Base-by-base conservation (phyloP, 1,140 invertebrate species). In the Caenorhabditis briggsae region DNA sequence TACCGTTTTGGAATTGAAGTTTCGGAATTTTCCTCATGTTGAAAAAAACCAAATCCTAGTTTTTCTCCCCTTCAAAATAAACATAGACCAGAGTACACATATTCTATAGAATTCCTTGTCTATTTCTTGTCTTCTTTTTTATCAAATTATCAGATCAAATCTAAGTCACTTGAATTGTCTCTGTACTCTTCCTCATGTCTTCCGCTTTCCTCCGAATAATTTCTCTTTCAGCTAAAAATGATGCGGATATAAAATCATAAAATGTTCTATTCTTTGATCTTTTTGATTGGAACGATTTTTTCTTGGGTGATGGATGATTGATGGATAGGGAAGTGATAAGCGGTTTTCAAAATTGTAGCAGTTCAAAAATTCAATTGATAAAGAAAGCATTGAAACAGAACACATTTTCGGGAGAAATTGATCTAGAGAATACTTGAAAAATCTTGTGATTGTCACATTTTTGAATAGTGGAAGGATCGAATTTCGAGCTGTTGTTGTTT, bases 91-190 rank as follows among this genome's bases (percentile, higher is more conserved):
- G 12, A 70, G 64, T 70, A 70, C 64, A 70, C 33, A 25, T 61
- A 33, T 5, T 2, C 50, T 9, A 53, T 53, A 1, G 50, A 53
- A 53, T 58, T 58, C 8, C 8, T 58, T n/a, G 18, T 8, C n/a
- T 14, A n/a, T 8, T 58, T 20, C n/a, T 58, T 18, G 16, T 6
- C 25, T 61, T 61, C 25, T 23, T 8, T 61, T 46, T 78, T 78
- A 78, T 78, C 70, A 78, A 78, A 78, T 78, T 78, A 78, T 78
- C 70, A 78, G 43, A 50, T 78, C 46, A 23, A 78, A 78, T 50
- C 70, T 41, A 41, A 78, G 70, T 50, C 70, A 50, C 70, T 78
- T 25, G 59, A 5, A 78, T 50, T 25, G 70, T 78, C 70, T 78
- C 70, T 78, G 70, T 78, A 78, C 46, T 78, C 46, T n/a, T n/a